These are phyloP conservation scores for Eudasyphora cyanicolor DNA, from an alignment of 2,888 invertebrate genomes.

Conservation along the genomic window DNA sequence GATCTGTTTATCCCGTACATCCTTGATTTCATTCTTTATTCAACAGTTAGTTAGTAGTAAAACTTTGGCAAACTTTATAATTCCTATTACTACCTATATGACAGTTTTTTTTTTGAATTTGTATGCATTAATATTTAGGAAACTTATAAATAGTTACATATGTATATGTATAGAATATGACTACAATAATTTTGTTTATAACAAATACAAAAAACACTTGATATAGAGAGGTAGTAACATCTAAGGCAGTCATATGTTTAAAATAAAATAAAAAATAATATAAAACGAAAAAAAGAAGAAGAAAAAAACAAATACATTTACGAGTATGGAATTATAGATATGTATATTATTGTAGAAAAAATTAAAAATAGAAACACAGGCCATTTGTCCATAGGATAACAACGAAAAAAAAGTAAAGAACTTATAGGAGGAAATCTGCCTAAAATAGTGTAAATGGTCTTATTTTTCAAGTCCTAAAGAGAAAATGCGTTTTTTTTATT, in stretches of 20 bases:
- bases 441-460: neutral
- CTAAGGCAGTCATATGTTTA: slow-evolving; percentile 63
- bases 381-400: neutral
- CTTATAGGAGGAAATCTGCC: neutral
- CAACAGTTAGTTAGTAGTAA: slow-evolving; percentile 32
- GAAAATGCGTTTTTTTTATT: too few species aligned
- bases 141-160: neutral
- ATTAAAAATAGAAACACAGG: neutral
- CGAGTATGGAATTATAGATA: slow-evolving; percentile 18
- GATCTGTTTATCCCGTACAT: too few species aligned
- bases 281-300: neutral
- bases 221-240: slow-evolving; percentile 63
- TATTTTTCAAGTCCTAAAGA: neutral
- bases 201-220: slow-evolving; percentile 36
- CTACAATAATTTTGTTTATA: slow-evolving; percentile 39
- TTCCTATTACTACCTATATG: neutral
- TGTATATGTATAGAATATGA: slow-evolving; percentile 23
- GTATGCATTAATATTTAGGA: neutral
- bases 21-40: neutral
- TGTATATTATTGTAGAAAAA: neutral
- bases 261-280: slow-evolving; percentile 2
- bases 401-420: neutral
- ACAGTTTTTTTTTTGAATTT: too few species aligned
- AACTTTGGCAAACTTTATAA: slow-evolving; percentile 58
- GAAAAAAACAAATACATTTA: neutral